A percentile compares a stretch with the other conserved stretches of the same genome.
These are phyloP conservation scores for Gymnodraco acuticeps DNA, from an alignment of 2,797 vertebrate species.

Conservation along the genomic window DNA sequence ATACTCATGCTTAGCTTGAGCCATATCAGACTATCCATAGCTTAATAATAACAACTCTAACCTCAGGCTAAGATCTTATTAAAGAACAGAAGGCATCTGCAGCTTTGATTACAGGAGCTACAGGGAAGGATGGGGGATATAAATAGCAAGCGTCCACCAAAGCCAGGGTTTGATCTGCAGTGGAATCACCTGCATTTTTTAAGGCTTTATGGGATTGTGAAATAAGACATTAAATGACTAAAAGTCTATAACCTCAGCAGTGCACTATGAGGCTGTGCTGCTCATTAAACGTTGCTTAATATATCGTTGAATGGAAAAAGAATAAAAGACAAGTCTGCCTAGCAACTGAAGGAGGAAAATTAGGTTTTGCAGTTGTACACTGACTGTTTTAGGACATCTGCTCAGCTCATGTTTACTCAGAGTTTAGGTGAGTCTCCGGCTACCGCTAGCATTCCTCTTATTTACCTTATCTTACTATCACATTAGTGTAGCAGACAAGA, in stretches of 20 bases:
- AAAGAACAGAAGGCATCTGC: constrained; percentile 59
- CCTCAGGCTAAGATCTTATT: constrained; percentile 70
- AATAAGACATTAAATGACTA: constrained; percentile 22
- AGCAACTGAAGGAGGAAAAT: neutral
- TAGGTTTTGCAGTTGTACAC: no score
- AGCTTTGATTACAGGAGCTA: constrained; percentile 41
- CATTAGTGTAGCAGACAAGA: constrained; percentile 1
- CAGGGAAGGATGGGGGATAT: constrained; percentile 11
- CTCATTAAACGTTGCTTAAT: constrained; percentile 13
- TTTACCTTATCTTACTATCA: neutral
- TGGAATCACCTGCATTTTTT: constrained; percentile 44
- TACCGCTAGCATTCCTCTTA: neutral
- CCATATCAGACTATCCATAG: constrained; percentile 36
- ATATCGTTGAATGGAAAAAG: constrained; percentile 2
- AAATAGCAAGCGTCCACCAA: constrained; percentile 33
- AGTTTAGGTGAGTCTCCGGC: neutral
- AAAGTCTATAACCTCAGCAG: neutral
- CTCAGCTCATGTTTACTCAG: neutral
- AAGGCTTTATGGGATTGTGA: constrained; percentile 20
- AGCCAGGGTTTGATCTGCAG: constrained; percentile 24
- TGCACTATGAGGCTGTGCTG: neutral
- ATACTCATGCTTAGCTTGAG: constrained; percentile 48
- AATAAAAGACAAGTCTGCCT: constrained; percentile 4
- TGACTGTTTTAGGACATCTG: no score
- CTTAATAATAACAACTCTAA: constrained; percentile 57